Base-by-base conservation (phyloP, 2,113 vertebrate genomes). In the Poeciliopsis turrubarensis region DNA sequence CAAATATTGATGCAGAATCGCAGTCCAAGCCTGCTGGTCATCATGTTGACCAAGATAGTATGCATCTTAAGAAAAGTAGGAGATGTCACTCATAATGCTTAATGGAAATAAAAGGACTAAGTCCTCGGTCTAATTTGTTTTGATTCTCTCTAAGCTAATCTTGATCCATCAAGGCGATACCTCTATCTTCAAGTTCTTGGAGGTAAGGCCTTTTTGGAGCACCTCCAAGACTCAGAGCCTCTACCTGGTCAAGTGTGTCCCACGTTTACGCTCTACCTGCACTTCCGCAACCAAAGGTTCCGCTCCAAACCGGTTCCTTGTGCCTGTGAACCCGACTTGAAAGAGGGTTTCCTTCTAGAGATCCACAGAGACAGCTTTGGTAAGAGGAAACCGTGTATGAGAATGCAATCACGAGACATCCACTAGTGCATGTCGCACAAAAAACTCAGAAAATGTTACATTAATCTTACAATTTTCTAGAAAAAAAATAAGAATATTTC, bases 201-300 rank as follows among this genome's bases (percentile, higher is more conserved):
- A 85, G 98, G 98, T 81, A 98, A 96, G 91, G 98, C 98, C 81
- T 99, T 99, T 90, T 94, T 99, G 88, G 98, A 99, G 77, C 97
- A 99, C 88, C 95, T 99, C 57, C 96, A 99, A 86, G 97, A 98
- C 87, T 96, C 95, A 0, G 96, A 97, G 66, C 96, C 96, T 88
- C 93, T 98, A 89, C 97, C 97, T 62, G 97, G 97, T 79, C 97
- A 98, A 84, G 89, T 95, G 73, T 96, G 95, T 90, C 96, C 96
- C 30, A 98, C 97, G 1, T 98, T 98, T 84, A 98, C 95, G 22
- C 94, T 99, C 72, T 96, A 95, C 92, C 92, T 99, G 54, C 96
- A 98, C 90, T 99, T 98, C 87, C 96, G 97, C 85, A 97, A 96
- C 81, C 98, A 99, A 84, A 97, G 98, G 77, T 99, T 98, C 92